phyloP scores from a whole-genome alignment of 2,888 invertebrate species.

The Prosapia bicincta region DNA sequence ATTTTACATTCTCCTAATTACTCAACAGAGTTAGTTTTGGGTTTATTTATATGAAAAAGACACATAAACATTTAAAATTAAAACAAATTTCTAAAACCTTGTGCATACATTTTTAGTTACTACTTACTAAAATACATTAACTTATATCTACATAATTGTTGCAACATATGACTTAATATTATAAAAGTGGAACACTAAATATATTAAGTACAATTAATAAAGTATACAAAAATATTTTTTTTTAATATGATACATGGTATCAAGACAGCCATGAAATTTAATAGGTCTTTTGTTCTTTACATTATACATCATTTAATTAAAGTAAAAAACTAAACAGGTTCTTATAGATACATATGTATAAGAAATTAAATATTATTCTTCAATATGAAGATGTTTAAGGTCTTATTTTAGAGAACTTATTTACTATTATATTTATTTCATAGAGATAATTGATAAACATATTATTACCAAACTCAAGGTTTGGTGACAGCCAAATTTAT shows the following conservation, averaged over 20 bases:
- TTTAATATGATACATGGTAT: conserved; percentile 53
- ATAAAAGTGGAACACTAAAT: conserved; percentile 19
- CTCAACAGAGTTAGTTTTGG: not conserved
- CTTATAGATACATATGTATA: conserved; percentile 36
- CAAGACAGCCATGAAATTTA: conserved; percentile 36
- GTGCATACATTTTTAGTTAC: no score
- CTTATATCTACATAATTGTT: not conserved
- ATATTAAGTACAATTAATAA: conserved; percentile 35
- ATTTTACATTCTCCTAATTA: no score
- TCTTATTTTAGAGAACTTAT: conserved; percentile 35
- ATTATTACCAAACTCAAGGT: not conserved
- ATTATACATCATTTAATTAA: conserved; percentile 18
- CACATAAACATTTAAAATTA: conserved; percentile 7
- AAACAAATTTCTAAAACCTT: not conserved
- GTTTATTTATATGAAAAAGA: not conserved
- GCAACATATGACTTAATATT: conserved; percentile 3
- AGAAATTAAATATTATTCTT: conserved; percentile 43
- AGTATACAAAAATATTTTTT: conserved; percentile 49
- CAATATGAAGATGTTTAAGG: conserved; percentile 36
- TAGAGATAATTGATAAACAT: conserved; percentile 34
- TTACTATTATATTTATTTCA: conserved; percentile 32
- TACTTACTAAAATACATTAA: no score
- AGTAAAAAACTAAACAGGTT: conserved; percentile 28
- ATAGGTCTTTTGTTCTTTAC: conserved; percentile 21
- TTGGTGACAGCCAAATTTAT: not conserved